These are phyloP conservation scores for Ianthella basta DNA, from an alignment of 37 sponge, comb jelly and placozoan genomes.

Conservation along the genomic window DNA sequence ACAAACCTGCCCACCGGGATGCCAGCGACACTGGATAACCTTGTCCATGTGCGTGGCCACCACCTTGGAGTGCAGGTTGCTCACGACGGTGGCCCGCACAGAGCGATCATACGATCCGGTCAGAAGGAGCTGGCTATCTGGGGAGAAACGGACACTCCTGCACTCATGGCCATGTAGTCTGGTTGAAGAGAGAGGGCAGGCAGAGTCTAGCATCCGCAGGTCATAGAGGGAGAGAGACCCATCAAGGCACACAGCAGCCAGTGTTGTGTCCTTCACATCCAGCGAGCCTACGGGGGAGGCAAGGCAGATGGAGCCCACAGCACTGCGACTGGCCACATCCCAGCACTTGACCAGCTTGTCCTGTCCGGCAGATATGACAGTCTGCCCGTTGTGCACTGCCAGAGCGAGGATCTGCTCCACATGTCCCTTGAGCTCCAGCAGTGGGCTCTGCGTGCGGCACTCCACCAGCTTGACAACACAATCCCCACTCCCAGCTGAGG, in stretches of 20 bases:
- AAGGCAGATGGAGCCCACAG: conserved; percentile 15
- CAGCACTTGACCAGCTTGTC: conserved; percentile 71
- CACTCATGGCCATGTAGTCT: conserved; percentile 69
- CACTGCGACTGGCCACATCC: conserved; percentile 49
- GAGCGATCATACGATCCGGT: conserved; percentile 84
- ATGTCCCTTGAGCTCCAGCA: conserved; percentile 57
- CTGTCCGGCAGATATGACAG: conserved; percentile 63
- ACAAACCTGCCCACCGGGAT: conserved; percentile 48
- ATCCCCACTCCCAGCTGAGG: conserved; percentile 79
- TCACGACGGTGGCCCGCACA: conserved; percentile 40
- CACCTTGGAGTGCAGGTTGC: conserved; percentile 29
- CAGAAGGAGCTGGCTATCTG: conserved; percentile 57
- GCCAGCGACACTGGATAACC: conserved; percentile 89
- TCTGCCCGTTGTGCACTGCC: not conserved
- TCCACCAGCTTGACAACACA: conserved; percentile 56
- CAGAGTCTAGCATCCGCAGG: not conserved
- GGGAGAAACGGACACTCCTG: conserved; percentile 62
- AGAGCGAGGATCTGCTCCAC: conserved; percentile 63
- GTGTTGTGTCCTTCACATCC: not conserved
- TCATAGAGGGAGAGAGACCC: conserved; percentile 63
- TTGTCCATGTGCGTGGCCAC: conserved; percentile 73
- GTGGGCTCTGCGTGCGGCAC: conserved; percentile 8
- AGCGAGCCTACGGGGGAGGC: conserved; percentile 35
- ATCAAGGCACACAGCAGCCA: conserved; percentile 46
- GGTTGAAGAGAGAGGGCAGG: not conserved